A percentile compares a stretch with the other conserved stretches of the same genome.
Evolutionary conservation across 2,113 vertebrate species (phyloP).

Genomic region (Aptenodytes forsteri): DNA sequence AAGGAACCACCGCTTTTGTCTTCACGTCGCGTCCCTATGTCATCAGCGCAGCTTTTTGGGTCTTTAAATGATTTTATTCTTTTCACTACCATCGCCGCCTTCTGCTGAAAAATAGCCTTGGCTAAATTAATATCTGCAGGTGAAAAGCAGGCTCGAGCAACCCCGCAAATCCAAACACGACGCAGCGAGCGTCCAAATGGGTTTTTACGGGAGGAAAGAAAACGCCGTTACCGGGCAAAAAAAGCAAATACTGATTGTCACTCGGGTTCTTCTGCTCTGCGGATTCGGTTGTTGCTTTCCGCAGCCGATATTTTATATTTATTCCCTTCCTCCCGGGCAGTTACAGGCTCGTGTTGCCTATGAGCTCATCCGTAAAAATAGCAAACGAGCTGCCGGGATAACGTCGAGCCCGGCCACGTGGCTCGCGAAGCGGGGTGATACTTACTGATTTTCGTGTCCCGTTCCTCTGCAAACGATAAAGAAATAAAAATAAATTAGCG

Average conservation of each 20-base stretch:
- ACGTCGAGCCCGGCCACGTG: not conserved
- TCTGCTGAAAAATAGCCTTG: not conserved
- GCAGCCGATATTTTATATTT: not conserved
- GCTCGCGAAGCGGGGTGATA: not conserved
- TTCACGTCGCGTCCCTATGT: fast-evolving
- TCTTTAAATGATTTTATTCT: not conserved
- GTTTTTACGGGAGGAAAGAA: not conserved
- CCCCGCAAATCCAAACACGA: no score
- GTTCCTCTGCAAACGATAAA: not conserved
- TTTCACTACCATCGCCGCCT: not conserved
- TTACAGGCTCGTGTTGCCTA: fast-evolving
- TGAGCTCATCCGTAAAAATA: not conserved
- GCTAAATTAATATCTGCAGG: not conserved
- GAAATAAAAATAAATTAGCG: not conserved
- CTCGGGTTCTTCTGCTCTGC: not conserved
- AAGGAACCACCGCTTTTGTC: not conserved
- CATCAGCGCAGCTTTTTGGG: no score
- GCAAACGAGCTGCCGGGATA: not conserved
- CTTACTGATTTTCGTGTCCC: not conserved
- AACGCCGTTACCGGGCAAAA: not conserved
- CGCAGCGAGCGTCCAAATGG: fast-evolving
- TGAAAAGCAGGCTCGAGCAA: no score
- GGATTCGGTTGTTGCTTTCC: no score
- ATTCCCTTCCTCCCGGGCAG: not conserved
- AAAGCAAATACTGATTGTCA: not conserved